Evolutionary conservation across 2,888 invertebrate genomes (phyloP).

Genomic region (Hartigia nigra): DNA sequence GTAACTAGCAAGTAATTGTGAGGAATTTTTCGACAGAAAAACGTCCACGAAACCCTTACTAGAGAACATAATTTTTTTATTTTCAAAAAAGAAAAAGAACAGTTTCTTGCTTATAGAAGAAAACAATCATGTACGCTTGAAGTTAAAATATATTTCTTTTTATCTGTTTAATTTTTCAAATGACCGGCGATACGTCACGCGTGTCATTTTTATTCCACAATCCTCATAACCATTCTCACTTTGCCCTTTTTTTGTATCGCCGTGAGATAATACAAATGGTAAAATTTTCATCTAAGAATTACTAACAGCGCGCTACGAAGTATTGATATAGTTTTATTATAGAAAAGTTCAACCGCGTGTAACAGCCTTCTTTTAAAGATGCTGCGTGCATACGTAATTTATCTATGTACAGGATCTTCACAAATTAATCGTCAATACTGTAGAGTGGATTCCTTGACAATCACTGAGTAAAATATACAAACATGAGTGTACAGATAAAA

Average conservation of each 20-base stretch:
- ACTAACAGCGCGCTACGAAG: background rate
- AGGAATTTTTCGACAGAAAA: background rate
- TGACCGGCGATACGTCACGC: background rate
- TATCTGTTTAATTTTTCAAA: slow-evolving; percentile 23
- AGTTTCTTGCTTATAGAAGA: background rate
- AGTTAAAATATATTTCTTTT: slow-evolving; percentile 20
- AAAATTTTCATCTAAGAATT: background rate
- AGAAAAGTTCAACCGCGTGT: background rate
- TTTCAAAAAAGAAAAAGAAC: background rate
- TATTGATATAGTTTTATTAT: background rate
- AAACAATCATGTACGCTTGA: background rate
- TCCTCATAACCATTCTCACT: background rate
- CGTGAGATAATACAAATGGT: background rate
- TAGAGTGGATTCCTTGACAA: background rate
- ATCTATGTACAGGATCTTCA: background rate
- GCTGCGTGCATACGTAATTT: background rate
- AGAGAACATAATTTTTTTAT: background rate
- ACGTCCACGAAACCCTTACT: background rate
- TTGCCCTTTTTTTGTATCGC: background rate
- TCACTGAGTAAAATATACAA: background rate
- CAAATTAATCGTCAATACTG: background rate
- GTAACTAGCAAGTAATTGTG: background rate
- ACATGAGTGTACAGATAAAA: background rate
- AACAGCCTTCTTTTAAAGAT: background rate
- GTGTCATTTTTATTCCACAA: background rate